Evolutionary conservation across 2,888 invertebrate species (phyloP), one percentile per base, ranked within the genome.

Genomic region (Phorcus lineatus): DNA sequence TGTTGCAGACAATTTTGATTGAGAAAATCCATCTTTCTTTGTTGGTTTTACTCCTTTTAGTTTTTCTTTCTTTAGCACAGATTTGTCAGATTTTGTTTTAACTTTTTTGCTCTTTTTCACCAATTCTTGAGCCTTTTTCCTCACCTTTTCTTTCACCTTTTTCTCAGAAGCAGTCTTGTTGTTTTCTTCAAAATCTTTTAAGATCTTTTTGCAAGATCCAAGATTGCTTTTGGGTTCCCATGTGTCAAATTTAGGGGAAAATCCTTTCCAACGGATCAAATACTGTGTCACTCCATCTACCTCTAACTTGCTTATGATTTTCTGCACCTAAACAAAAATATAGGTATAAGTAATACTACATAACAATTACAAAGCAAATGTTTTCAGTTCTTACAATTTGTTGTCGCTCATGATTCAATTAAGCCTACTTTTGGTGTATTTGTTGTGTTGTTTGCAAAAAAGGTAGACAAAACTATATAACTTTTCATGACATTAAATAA

Each of bases 171-270:
- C 36, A 3, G 77, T 66, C 75, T 66, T 82, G 19, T 80, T 28
- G 22, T 80, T 80, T 53, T 81, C 80, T 70, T 90, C 87, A 79
- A 87, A 90, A 17, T 83, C 76, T 22, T 74, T 78, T 19, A 90
- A 84, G 24, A 88, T 82, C 2, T 80, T 57, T 31, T 66, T 80
- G 79, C 90, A 90, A 17, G 87, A 84, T 11, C 80, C 66, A 0
- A 91, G 83, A 80, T 90, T 88, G 31, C 66, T 80, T 1, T 82
- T 81, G 2, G 91, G 91, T 80, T 91, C 91, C 91, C 91, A 91
- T 6, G 91, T 87, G 79, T 91, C 90, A 82, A 87, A 87, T 0
- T 88, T 86, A 24, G 87, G 80, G 6, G 80, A 81, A 75, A 89
- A 91, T 13, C 88, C 89, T 83, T 88, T 90, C 91, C 91, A 91